A percentile compares a stretch with the other conserved stretches of the same genome.
phyloP scores from a whole-genome alignment of 2,113 vertebrate genomes.

The Gymnocephalus cernua region DNA sequence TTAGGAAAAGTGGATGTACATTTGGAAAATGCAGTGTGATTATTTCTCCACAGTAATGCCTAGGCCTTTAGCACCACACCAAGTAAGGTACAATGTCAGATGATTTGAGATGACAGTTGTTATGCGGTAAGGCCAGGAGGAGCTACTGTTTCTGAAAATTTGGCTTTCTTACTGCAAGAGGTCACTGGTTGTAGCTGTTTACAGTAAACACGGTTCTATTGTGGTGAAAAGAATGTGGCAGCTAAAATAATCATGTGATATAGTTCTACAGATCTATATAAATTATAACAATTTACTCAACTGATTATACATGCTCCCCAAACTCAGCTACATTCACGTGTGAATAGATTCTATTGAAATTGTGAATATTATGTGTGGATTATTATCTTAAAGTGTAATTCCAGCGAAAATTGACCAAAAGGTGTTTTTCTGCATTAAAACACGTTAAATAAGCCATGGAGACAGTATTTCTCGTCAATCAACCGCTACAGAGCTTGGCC shows the following conservation, averaged over 20 bases:
- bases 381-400: no score
- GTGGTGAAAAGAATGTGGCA: background rate
- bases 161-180: background rate
- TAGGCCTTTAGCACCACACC: background rate
- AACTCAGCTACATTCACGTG: background rate
- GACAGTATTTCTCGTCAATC: no score
- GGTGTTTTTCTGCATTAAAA: no score
- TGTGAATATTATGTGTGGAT: no score
- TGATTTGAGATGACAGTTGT: background rate
- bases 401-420: no score
- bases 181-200: background rate
- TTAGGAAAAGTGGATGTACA: slow-evolving; percentile 6
- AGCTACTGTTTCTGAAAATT: background rate
- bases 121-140: background rate
- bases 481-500: no score
- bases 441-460: no score
- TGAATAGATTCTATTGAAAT: slow-evolving; percentile 1
- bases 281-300: background rate
- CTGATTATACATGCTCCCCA: background rate
- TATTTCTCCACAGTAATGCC: background rate
- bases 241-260: background rate
- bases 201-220: background rate
- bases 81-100: background rate
- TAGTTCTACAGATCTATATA: background rate
- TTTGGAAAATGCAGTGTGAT: slow-evolving; percentile 2